These are phyloP conservation scores for Drosophila sulfurigaster DNA, from an alignment of 1,140 invertebrate species.

Conservation along the genomic window DNA sequence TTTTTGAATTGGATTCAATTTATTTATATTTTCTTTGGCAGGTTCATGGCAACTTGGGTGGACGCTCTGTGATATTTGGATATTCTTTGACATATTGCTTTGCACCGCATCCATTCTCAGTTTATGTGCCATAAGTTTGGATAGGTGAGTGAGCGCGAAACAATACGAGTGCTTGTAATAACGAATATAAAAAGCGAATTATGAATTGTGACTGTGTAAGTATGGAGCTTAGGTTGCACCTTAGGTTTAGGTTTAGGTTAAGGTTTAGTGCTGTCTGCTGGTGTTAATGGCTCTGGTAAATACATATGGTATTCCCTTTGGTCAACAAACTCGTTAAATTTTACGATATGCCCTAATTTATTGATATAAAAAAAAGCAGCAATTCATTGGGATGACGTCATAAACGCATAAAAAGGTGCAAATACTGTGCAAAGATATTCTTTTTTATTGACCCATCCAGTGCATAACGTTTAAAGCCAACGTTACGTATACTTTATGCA, in stretches of 20 bases:
- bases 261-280: constrained; percentile 4
- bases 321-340: constrained; percentile 28
- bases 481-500: constrained; percentile 18
- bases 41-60: constrained; percentile 92
- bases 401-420: constrained; percentile 65
- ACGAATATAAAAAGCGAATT: constrained; percentile 5
- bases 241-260: not conserved
- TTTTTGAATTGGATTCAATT: not conserved
- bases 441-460: constrained; percentile 71
- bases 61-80: constrained; percentile 94
- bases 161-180: not conserved
- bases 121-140: constrained; percentile 93
- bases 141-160: constrained; percentile 85
- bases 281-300: constrained; percentile 6
- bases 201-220: not conserved
- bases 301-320: constrained; percentile 19
- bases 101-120: constrained; percentile 94
- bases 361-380: constrained; percentile 20
- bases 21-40: constrained; percentile 54
- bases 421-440: constrained; percentile 72
- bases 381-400: constrained; percentile 45
- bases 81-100: constrained; percentile 96
- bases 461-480: constrained; percentile 56
- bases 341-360: constrained; percentile 32
- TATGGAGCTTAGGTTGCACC: not conserved